Evolutionary conservation across 2,888 invertebrate genomes (phyloP).

Genomic region (Nesidiocoris tenuis): DNA sequence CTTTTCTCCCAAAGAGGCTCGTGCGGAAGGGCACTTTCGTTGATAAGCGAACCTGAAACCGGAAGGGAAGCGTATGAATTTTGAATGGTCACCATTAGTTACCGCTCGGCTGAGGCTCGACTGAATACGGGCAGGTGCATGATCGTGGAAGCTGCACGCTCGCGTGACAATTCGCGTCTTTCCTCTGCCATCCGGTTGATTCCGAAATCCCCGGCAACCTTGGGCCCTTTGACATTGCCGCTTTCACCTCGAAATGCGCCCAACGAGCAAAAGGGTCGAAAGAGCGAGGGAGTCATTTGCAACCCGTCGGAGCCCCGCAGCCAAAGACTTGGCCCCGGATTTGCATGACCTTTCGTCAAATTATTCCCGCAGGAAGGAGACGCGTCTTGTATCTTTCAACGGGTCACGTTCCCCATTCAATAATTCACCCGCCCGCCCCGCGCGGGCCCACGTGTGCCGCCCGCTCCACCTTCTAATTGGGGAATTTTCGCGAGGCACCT

Average conservation of each 20-base stretch:
- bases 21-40: no score
- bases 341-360: slow-evolving; percentile 36
- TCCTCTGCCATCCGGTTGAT: no score
- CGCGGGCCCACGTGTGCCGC: not conserved
- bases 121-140: no score
- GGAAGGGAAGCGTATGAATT: no score
- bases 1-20: no score
- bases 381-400: slow-evolving; percentile 36
- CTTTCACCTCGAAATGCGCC: slow-evolving; percentile 20
- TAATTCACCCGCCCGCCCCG: slow-evolving; percentile 15
- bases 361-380: slow-evolving; percentile 17
- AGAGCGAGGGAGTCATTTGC: slow-evolving; percentile 33
- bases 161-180: no score
- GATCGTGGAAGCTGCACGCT: no score
- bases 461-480: not conserved
- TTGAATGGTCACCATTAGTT: no score
- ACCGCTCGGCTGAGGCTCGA: no score
- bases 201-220: no score
- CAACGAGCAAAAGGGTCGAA: slow-evolving; percentile 23
- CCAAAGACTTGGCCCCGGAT: slow-evolving; percentile 17
- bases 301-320: not conserved
- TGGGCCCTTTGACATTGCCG: slow-evolving; percentile 4
- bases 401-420: slow-evolving; percentile 33
- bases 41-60: no score
- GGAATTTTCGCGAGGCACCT: no score